Percentiles rank a stretch among this genome's conserved stretches.
phyloP scores from a whole-genome alignment of 1,140 invertebrate genomes.

The Sweltsa coloradensis region DNA sequence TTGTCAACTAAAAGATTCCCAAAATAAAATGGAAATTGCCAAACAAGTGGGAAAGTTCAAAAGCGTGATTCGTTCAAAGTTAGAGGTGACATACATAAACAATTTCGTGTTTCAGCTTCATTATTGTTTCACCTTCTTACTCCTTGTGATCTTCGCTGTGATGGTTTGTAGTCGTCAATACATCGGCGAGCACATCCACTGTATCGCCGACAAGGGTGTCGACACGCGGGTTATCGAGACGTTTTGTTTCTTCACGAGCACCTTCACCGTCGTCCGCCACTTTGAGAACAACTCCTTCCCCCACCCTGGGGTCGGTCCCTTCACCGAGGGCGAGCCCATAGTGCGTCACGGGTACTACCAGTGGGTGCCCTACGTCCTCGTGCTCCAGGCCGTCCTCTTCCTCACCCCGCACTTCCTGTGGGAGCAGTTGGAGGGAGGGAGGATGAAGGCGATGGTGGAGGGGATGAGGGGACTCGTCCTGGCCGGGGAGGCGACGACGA shows the following conservation, averaged over 20 bases:
- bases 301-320: constrained; percentile 56
- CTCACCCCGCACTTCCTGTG: constrained; percentile 27
- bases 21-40: too few species aligned
- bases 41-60: too few species aligned
- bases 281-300: neutral
- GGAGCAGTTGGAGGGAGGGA: constrained; percentile 38
- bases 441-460: constrained; percentile 49
- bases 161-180: too few species aligned
- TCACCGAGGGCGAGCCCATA: constrained; percentile 35
- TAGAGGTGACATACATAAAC: too few species aligned
- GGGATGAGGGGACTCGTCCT: constrained; percentile 51
- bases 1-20: too few species aligned
- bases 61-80: too few species aligned
- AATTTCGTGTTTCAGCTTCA: too few species aligned
- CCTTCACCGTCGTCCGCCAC: constrained; percentile 29
- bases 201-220: constrained; percentile 32
- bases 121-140: too few species aligned
- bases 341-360: constrained; percentile 73
- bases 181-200: constrained; percentile 41
- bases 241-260: constrained; percentile 45
- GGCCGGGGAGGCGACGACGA: constrained; percentile 38
- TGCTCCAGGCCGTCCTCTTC: constrained; percentile 41
- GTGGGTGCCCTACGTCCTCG: constrained; percentile 77
- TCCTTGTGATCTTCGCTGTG: too few species aligned
- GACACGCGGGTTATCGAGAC: constrained; percentile 35